Evolutionary conservation across 1,140 invertebrate species (phyloP).

Genomic region (Drosophila varians): DNA sequence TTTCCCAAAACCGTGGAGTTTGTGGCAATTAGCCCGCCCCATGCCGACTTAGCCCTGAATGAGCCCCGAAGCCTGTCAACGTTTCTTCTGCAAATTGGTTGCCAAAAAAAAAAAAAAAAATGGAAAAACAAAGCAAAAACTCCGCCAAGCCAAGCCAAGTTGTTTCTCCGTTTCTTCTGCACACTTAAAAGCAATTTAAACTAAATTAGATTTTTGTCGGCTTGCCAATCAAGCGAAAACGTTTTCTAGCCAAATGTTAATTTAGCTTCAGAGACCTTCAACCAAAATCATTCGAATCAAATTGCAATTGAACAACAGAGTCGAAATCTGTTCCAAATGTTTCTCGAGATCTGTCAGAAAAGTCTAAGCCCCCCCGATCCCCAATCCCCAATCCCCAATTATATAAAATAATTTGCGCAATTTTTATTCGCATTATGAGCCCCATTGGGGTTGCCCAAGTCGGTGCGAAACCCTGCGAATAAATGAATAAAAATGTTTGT

Average conservation of each 20-base stretch:
- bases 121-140: constrained; percentile 39
- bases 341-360: constrained; percentile 29
- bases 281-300: constrained; percentile 47
- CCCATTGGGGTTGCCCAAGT: constrained; percentile 15
- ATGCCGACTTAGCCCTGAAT: constrained; percentile 47
- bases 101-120: constrained; percentile 30
- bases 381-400: background rate
- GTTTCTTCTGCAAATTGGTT: constrained; percentile 49
- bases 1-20: constrained; percentile 46
- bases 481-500: constrained; percentile 58
- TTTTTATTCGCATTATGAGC: constrained; percentile 52
- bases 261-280: constrained; percentile 49
- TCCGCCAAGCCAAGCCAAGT: constrained; percentile 13
- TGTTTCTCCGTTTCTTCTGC: constrained; percentile 47
- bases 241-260: constrained; percentile 55
- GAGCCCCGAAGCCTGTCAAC: constrained; percentile 47
- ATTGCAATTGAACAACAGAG: constrained; percentile 47
- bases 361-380: constrained; percentile 24
- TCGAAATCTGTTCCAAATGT: constrained; percentile 41
- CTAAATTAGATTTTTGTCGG: constrained; percentile 71
- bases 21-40: constrained; percentile 50
- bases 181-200: constrained; percentile 78
- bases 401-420: constrained; percentile 69
- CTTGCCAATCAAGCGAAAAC: constrained; percentile 68
- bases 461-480: constrained; percentile 21